Percentiles rank a stretch among this genome's conserved stretches.
phyloP scores from a whole-genome alignment of 2,113 vertebrate genomes.

The Grallaria varia region DNA sequence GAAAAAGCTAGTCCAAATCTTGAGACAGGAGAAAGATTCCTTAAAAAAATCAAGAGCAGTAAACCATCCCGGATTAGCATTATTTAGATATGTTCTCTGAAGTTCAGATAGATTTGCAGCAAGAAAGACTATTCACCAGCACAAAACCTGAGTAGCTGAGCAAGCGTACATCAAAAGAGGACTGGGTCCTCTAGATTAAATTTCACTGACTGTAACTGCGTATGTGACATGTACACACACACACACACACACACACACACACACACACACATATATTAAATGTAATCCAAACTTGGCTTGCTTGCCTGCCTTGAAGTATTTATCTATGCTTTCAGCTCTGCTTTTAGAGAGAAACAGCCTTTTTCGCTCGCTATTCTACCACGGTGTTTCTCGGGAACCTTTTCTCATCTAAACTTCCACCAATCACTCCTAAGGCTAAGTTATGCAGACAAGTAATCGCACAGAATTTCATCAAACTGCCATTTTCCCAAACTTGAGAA shows the following conservation, averaged over 20 bases:
- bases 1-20: neutral
- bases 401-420: slow-evolving; percentile 44
- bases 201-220: neutral
- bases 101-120: neutral
- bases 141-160: neutral
- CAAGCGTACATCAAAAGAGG: neutral
- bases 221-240: neutral
- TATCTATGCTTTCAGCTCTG: slow-evolving; percentile 2
- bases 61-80: neutral
- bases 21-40: neutral
- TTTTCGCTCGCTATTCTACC: neutral
- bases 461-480: slow-evolving; percentile 58
- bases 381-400: neutral
- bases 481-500: slow-evolving; percentile 54
- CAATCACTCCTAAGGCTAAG: slow-evolving; percentile 28
- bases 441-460: slow-evolving; percentile 43
- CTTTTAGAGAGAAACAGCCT: slow-evolving; percentile 19
- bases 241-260: neutral
- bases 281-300: neutral
- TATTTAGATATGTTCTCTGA: neutral
- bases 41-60: neutral
- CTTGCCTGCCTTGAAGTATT: slow-evolving; percentile 29
- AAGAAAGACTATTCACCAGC: neutral
- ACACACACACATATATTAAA: neutral
- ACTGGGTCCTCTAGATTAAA: neutral